These are phyloP conservation scores for Palythoa grandiflora DNA, from an alignment of 92 coral and sea anemone genomes.

Conservation along the genomic window DNA sequence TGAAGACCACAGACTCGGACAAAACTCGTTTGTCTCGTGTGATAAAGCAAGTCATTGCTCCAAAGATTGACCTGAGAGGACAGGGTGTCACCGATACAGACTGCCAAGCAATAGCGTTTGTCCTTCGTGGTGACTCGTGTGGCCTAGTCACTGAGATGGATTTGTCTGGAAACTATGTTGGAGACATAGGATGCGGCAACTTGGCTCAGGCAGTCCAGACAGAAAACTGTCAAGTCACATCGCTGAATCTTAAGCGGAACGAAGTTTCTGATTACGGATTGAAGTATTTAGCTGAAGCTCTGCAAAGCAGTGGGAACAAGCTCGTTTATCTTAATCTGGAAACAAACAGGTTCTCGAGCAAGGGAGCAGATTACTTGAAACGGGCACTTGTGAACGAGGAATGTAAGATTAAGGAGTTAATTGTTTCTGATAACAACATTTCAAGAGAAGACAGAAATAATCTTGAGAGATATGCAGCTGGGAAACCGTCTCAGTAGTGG, in stretches of 20 bases:
- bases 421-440: slow-evolving; percentile 38
- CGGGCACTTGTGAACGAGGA: slow-evolving; percentile 22
- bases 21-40: slow-evolving; percentile 26
- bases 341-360: slow-evolving; percentile 11
- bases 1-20: slow-evolving; percentile 19
- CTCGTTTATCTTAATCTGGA: slow-evolving; percentile 33
- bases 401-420: slow-evolving; percentile 33
- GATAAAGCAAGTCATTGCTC: slow-evolving; percentile 25
- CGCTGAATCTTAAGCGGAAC: slow-evolving; percentile 25
- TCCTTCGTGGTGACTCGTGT: slow-evolving; percentile 27
- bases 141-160: slow-evolving; percentile 39
- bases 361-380: slow-evolving; percentile 33
- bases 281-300: slow-evolving; percentile 31
- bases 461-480: slow-evolving; percentile 34
- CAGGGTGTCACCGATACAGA: slow-evolving; percentile 39
- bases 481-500: neutral
- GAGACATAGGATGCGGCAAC: slow-evolving; percentile 46
- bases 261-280: slow-evolving; percentile 33
- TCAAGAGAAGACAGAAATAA: slow-evolving; percentile 35
- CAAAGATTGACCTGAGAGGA: slow-evolving; percentile 26
- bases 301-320: slow-evolving; percentile 43
- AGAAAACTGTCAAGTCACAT: slow-evolving; percentile 33
- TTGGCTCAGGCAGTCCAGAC: slow-evolving; percentile 31
- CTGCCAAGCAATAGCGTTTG: slow-evolving; percentile 37
- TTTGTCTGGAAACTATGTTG: slow-evolving; percentile 34